Percentiles rank a stretch among this genome's conserved stretches.
phyloP scores from a whole-genome alignment of 2,888 invertebrate genomes.

The Ornithoptera alexandrae region DNA sequence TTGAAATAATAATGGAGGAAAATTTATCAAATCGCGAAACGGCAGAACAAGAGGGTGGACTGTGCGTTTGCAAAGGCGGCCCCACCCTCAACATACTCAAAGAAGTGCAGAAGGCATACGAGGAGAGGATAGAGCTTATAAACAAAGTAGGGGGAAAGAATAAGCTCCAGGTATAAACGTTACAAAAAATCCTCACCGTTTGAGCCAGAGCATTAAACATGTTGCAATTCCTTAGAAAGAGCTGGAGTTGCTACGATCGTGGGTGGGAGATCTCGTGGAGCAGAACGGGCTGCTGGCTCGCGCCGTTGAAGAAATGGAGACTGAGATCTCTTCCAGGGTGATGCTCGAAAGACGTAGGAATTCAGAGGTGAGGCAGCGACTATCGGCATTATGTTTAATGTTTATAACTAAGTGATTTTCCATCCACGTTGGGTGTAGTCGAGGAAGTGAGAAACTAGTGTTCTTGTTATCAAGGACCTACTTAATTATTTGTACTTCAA shows the following conservation, averaged over 20 bases:
- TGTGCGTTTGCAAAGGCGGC: slow-evolving; percentile 47
- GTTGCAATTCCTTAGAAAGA: slow-evolving; percentile 74
- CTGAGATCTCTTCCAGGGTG: slow-evolving; percentile 81
- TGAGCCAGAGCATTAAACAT: too few species aligned
- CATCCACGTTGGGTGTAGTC: too few species aligned
- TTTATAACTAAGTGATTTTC: background rate
- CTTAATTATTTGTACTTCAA: background rate
- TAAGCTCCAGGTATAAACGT: slow-evolving; percentile 49
- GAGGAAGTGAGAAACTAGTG: too few species aligned
- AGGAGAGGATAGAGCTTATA: slow-evolving; percentile 79
- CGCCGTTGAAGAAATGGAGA: slow-evolving; percentile 84
- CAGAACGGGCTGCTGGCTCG: slow-evolving; percentile 84
- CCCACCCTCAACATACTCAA: slow-evolving; percentile 73
- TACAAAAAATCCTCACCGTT: too few species aligned
- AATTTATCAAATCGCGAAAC: slow-evolving; percentile 46
- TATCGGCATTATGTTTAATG: too few species aligned
- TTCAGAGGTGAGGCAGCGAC: slow-evolving; percentile 50
- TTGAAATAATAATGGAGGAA: slow-evolving; percentile 41
- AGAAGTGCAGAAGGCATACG: slow-evolving; percentile 82
- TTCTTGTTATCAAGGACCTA: too few species aligned
- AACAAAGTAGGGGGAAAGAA: slow-evolving; percentile 63
- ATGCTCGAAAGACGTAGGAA: slow-evolving; percentile 59
- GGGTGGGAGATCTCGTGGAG: slow-evolving; percentile 83
- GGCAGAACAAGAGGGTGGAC: slow-evolving; percentile 44
- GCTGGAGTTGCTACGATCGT: slow-evolving; percentile 81